Base-by-base conservation (phyloP, 1,140 invertebrate genomes). In the Chymomyza costata region DNA sequence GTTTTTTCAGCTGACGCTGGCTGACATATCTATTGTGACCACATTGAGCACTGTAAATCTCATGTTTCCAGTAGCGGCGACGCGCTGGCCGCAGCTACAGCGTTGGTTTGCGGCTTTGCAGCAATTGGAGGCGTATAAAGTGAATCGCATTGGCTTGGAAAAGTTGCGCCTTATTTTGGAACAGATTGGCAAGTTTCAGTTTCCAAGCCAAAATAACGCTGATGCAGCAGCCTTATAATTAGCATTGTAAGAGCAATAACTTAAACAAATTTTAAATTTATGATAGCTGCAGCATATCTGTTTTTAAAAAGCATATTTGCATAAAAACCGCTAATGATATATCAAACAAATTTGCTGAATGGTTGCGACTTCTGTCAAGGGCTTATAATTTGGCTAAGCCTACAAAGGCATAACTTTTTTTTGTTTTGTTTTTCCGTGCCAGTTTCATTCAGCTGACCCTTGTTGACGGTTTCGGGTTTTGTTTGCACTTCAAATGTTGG, bases 41-140 rank as follows among this genome's bases (percentile, higher is more conserved):
- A 85, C 83, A 82, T 11, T 83, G 54, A 85, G 83, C 41, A 85
- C 83, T 11, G 83, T 85, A 46, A 62, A 82, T 74, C 78, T 84
- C 64, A 81, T 84, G 66, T 84, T 84, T 84, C 78, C 73, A 15
- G 61, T 84, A 35, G 31, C 46, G 10, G 39, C 8, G 6, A 7
- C 18, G 14, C 59, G 69, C 11, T 85, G 78, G 71, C 83, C 83
- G 31, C 63, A 43, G 13, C 37, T 85, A 37, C 54, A 53, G 14
- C 46, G 44, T 30, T 85, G 83, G 83, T 71, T 82, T 44, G 44
- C 60, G 44, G 28, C 54, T 35, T 82, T 85, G 83, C 66, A 70
- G 58, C 52, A 73, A 46, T 50, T 82, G 63, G 63, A 62, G 19
- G 60, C 50, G 38, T 84, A 83, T 47, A 32, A 56, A 28, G 56